Conservation (phyloP, 2,113 vertebrate genomes). For the Meleagris gallopavo region DNA sequence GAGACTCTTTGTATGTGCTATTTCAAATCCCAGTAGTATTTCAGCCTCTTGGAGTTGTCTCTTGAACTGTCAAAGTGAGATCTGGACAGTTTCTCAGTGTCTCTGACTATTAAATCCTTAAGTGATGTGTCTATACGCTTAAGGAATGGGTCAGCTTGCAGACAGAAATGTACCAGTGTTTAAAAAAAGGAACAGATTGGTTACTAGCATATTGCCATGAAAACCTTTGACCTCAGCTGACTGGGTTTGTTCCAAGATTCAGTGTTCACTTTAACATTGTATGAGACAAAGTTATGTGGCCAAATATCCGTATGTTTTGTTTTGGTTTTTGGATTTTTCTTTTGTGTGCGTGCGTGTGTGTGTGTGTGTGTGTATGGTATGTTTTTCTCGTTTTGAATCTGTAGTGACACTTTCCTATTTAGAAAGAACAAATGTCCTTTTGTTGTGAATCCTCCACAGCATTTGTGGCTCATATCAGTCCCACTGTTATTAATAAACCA, state of each 20-base stretch:
- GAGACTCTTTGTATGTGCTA: not conserved
- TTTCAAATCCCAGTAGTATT: constrained; percentile 33
- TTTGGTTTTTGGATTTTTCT: too few relatives aligned
- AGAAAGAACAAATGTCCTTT: not conserved
- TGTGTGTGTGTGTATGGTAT: not conserved
- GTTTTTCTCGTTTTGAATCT: not conserved
- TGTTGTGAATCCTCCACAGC: not conserved
- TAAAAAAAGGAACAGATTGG: not conserved
- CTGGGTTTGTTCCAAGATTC: constrained; percentile 5
- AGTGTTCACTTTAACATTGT: not conserved
- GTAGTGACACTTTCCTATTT: not conserved
- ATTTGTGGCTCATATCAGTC: not conserved
- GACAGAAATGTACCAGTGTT: not conserved
- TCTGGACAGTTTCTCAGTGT: constrained; percentile 44
- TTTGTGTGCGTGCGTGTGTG: too few relatives aligned
- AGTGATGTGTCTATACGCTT: not conserved
- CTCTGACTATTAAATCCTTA: constrained; percentile 17
- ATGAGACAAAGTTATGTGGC: not conserved
- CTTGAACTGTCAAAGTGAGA: not conserved
- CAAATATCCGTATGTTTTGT: not conserved
- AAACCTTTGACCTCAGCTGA: not conserved
- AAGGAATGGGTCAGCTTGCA: not conserved
- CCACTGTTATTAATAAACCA: not conserved
- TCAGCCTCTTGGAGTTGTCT: constrained; percentile 30
- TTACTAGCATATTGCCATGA: not conserved